Base-by-base conservation (phyloP, 92 coral and sea anemone genomes). In the Phenganax subtilis region DNA sequence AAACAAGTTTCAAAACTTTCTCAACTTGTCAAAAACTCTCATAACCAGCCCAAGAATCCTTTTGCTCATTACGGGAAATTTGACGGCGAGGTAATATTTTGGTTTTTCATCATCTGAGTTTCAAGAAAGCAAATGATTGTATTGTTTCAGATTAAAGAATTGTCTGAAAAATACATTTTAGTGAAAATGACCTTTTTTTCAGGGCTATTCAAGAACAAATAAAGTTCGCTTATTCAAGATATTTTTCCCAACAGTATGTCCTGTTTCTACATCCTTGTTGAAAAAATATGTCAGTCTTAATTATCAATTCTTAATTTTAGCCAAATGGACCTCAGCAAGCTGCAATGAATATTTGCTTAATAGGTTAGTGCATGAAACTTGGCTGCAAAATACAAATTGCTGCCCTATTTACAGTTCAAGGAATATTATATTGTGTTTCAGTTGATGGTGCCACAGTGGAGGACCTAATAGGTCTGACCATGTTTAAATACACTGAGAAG, bases 161-260 rank as follows among this genome's bases (percentile, higher is more conserved):
- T 51, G 31, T 20, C 7, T 15, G 7, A 12, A 20, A 20, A 27
- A 69, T 69, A 20, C 54, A 70, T 81, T 1, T 28, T 11, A 70
- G 0, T 17, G 11, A 7, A 63, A 30, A 47, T 63, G 16, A 30
- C 17, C 10, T 27, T 37, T 37, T 12, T 75, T 72, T 7, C 81
- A 96, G 99, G 97, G 96, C 75, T 96, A 90, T 73, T 91, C 88
- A 80, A 87, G 90, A 72, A 90, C 97, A 11, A 92, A 65, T 54
- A 79, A 79, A 79, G 74, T 79, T 64, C 73, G 74, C 6, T 25
- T 17, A 79, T 91, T 90, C 16, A 92, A 88, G 72, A 90, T 96
- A 0, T 96, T 92, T 77, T 84, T 96, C 15, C 91, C 96, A 16
- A 84, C 87, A 91, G 82, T 91, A 10, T 55, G 71, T 76, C 14